These are phyloP conservation scores for Psophia crepitans DNA, from an alignment of 2,113 vertebrate genomes.

Conservation along the genomic window DNA sequence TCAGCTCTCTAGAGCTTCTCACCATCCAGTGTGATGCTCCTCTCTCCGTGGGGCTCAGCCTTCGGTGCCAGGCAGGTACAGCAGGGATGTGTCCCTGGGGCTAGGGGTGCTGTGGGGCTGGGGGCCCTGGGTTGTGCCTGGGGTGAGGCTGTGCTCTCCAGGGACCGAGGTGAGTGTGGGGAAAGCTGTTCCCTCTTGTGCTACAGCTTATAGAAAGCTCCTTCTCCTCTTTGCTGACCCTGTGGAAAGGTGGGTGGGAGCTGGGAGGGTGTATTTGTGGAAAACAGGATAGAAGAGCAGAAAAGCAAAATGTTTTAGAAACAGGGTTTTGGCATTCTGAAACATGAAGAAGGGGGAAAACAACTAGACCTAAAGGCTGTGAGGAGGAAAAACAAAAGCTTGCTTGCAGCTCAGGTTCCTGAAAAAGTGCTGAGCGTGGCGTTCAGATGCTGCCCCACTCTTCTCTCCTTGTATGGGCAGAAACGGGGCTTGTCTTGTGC, in stretches of 20 bases:
- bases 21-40: rapidly evolving
- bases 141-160: rapidly evolving
- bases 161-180: rapidly evolving
- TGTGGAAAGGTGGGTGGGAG: neutral
- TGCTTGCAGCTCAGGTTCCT: neutral
- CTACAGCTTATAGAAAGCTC: neutral
- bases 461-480: slow-evolving; percentile 69
- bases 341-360: neutral
- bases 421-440: neutral
- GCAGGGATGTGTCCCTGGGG: rapidly evolving
- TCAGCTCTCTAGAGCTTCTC: rapidly evolving
- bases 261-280: neutral
- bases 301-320: neutral
- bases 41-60: neutral
- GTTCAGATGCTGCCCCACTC: neutral
- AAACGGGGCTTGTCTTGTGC: neutral
- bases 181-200: neutral
- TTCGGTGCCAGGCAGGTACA: rapidly evolving
- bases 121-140: rapidly evolving
- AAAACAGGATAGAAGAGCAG: neutral
- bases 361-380: neutral
- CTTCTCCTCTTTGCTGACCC: neutral
- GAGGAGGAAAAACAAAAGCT: neutral
- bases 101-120: rapidly evolving
- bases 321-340: neutral